These are phyloP conservation scores for Barypeithes pellucidus DNA, from an alignment of 2,888 invertebrate genomes.

Conservation along the genomic window DNA sequence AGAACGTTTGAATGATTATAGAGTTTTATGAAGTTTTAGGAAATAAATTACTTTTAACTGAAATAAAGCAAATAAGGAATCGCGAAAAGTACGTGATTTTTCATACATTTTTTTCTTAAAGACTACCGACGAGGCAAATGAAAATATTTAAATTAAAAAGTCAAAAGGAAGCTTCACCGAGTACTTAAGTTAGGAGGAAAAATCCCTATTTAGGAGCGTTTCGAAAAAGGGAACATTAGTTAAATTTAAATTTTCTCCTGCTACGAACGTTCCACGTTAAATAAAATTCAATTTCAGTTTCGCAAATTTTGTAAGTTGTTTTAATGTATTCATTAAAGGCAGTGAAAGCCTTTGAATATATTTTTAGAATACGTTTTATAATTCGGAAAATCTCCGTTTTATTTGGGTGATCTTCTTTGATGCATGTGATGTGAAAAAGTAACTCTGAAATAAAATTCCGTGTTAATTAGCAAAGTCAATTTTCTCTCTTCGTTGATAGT, in stretches of 20 bases:
- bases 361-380: slow-evolving; percentile 16
- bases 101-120: not conserved
- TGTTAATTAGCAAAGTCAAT: not conserved
- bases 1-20: no score
- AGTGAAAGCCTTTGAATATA: slow-evolving; percentile 11
- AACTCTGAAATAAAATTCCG: not conserved
- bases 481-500: not conserved
- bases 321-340: slow-evolving; percentile 6
- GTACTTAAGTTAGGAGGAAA: not conserved
- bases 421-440: slow-evolving; percentile 1
- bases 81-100: no score
- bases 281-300: slow-evolving; percentile 7
- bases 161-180: not conserved
- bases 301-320: not conserved
- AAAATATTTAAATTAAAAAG: not conserved
- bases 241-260: not conserved
- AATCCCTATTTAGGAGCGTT: not conserved
- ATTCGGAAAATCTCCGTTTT: slow-evolving; percentile 3
- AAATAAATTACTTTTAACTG: not conserved
- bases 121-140: not conserved
- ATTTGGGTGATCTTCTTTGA: not conserved
- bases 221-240: not conserved
- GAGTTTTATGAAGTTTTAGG: no score
- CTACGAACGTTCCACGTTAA: not conserved
- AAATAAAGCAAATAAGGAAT: no score